A percentile compares a stretch with the other conserved stretches of the same genome.
These are phyloP conservation scores for Eristalinus aeneus DNA, from an alignment of 2,888 invertebrate species.

Conservation along the genomic window DNA sequence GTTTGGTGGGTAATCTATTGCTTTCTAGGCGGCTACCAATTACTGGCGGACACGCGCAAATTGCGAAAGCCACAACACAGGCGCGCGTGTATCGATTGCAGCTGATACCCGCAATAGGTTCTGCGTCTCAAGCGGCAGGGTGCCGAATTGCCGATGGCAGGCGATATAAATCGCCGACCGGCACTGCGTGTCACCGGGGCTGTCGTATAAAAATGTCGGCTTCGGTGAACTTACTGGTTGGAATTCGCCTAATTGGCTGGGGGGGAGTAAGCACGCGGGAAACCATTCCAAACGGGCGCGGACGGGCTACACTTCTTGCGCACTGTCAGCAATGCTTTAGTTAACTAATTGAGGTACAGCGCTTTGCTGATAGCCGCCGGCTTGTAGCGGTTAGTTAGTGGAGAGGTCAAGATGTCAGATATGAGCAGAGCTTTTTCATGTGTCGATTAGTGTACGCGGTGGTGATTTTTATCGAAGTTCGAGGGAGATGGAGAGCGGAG, in stretches of 20 bases:
- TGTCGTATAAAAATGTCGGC: slow-evolving; percentile 61
- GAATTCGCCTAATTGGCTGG: slow-evolving; percentile 52
- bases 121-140: slow-evolving; percentile 57
- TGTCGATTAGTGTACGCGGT: neutral
- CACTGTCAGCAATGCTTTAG: neutral
- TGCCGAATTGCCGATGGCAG: slow-evolving; percentile 57
- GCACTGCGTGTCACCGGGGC: slow-evolving; percentile 44
- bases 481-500: neutral
- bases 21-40: slow-evolving; percentile 47
- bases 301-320: slow-evolving; percentile 17
- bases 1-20: slow-evolving; percentile 51
- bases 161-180: slow-evolving; percentile 34
- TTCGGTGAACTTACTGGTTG: slow-evolving; percentile 51
- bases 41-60: slow-evolving; percentile 49
- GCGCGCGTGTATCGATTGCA: slow-evolving; percentile 24
- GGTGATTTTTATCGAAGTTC: neutral
- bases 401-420: slow-evolving; percentile 39
- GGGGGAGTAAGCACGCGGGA: neutral
- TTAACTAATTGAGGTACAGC: slow-evolving; percentile 19
- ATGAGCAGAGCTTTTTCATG: neutral
- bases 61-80: slow-evolving; percentile 39
- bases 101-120: slow-evolving; percentile 39
- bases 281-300: neutral
- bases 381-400: neutral
- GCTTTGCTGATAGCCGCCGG: slow-evolving; percentile 7